Evolutionary conservation across 2,113 vertebrate species (phyloP), one percentile per base, ranked within the genome.

Genomic region (Lampris megalopsis): DNA sequence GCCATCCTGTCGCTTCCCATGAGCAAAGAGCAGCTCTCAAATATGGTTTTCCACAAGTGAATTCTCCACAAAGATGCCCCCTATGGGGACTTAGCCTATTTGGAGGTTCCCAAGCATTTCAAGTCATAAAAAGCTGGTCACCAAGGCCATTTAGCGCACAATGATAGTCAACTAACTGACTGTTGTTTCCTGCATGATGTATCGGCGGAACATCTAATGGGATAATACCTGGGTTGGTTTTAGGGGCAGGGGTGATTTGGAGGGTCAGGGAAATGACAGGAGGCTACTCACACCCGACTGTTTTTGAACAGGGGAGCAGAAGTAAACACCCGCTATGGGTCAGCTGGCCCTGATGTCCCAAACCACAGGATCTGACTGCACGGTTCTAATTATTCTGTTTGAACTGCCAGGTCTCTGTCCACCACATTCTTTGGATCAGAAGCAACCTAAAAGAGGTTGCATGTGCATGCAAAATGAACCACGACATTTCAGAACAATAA

Each of bases 341-440:
- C 65, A 75, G 4, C 79, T 40, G 60, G 41, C 53, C 9, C 3
- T 48, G 13, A 77, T 77, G 65, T 64, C 73, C 43, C 52, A 79
- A 69, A 63, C 79, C 70, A 48, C 70, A 68, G 24, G 81, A 42
- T 78, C 54, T 47, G 57, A n/a, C 24, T 36, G 77, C 10, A 86
- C 88, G 89, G 42, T 78, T 82, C 40, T 80, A 91, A 88, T 92
- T 88, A 87, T 86, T 24, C 47, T 37, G n/a, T 60, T 75, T 37
- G 2, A 50, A 71, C 54, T 40, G 24, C 65, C 82, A 60, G 69
- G 63, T 82, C 82, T 71, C 68, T 10, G 53, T 52, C 77, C 69
- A 64, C 73, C 61, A 40, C 49, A n/a, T 75, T 50, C 48, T 63
- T 47, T 49, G 57, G 52, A 24, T 68, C 9, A 10, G 35, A 47